Conservation (phyloP, 2,797 vertebrate species). For the Eupleurogrammus muticus region DNA sequence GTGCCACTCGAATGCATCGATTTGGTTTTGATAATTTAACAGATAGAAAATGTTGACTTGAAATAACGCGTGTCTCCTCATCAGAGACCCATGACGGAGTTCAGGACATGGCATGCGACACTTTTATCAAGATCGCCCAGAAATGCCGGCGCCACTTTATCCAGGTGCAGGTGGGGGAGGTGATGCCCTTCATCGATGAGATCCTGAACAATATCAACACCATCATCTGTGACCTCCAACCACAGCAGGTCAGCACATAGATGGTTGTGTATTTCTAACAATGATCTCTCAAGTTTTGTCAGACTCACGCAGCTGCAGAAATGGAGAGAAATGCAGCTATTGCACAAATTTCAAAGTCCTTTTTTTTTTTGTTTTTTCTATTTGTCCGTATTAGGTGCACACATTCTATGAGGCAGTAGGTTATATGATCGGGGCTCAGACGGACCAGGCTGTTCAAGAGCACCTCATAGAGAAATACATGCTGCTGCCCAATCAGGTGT, state of each 20-base stretch:
- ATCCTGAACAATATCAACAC: constrained; percentile 99
- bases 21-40: neutral
- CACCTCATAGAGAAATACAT: constrained; percentile 99
- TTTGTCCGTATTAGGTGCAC: constrained; percentile 87
- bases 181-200: constrained; percentile 99
- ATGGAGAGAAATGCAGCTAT: neutral
- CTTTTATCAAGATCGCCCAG: constrained; percentile 99
- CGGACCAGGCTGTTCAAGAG: constrained; percentile 96
- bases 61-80: neutral
- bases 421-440: constrained; percentile 99
- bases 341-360: neutral
- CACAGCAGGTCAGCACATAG: constrained; percentile 90
- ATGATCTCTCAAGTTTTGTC: neutral
- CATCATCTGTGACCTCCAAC: constrained; percentile 99
- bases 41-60: neutral
- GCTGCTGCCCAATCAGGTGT: constrained; percentile 98
- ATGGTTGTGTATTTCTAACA: neutral
- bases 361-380: neutral
- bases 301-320: neutral
- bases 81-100: constrained; percentile 98
- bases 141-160: constrained; percentile 98
- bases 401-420: constrained; percentile 99
- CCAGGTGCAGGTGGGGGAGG: constrained; percentile 98
- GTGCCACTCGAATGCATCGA: neutral
- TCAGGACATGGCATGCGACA: constrained; percentile 99